Evolutionary conservation across 2,797 vertebrate species (phyloP).

Genomic region (Pipistrellus pygmaeus): DNA sequence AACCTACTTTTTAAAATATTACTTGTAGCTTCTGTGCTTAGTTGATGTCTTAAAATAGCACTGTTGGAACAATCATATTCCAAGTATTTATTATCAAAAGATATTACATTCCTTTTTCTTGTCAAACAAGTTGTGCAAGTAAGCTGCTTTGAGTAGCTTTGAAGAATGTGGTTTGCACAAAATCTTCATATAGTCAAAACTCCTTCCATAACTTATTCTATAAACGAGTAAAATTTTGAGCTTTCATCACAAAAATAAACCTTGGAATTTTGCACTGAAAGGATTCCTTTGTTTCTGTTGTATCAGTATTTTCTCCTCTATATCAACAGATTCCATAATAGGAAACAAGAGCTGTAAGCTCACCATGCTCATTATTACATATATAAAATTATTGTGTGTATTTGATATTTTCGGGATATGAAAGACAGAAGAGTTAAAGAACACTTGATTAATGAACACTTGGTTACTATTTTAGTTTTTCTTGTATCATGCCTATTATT

Average conservation of each 20-base stretch:
- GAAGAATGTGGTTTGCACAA: conserved; percentile 64
- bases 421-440: conserved; percentile 41
- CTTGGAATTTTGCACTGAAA: neutral
- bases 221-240: conserved; percentile 44
- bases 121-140: conserved; percentile 72
- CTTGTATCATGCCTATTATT: neutral
- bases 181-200: conserved; percentile 61
- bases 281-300: conserved; percentile 19
- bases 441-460: conserved; percentile 1
- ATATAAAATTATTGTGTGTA: neutral
- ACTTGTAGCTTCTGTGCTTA: conserved; percentile 66
- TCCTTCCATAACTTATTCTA: neutral
- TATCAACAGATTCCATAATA: neutral
- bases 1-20: conserved; percentile 59
- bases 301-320: conserved; percentile 5
- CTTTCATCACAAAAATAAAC: conserved; percentile 52
- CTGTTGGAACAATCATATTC: conserved; percentile 71
- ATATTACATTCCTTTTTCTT: conserved; percentile 79
- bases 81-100: conserved; percentile 77
- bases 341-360: neutral
- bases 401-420: neutral
- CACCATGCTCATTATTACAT: neutral
- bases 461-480: conserved; percentile 28
- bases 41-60: conserved; percentile 77
- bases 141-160: conserved; percentile 69